Evolutionary conservation across 2,113 vertebrate genomes (phyloP).

Genomic region (Numenius arquata): DNA sequence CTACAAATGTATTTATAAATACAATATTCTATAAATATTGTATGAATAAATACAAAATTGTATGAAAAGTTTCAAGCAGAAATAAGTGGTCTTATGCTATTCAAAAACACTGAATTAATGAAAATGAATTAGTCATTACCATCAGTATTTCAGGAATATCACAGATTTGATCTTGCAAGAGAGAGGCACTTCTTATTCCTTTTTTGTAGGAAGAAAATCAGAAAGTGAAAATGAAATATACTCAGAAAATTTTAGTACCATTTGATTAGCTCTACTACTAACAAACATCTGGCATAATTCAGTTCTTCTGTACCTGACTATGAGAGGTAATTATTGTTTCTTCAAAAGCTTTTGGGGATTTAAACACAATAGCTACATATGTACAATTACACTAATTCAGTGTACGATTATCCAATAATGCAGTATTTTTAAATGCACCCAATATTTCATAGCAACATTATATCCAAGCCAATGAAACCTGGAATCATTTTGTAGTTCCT

Average conservation of each 20-base stretch:
- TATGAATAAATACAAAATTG: neutral
- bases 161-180: neutral
- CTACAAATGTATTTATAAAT: neutral
- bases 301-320: neutral
- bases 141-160: conserved; percentile 54
- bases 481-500: neutral
- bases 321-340: neutral
- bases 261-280: neutral
- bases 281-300: neutral
- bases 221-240: neutral
- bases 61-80: neutral
- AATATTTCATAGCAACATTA: neutral
- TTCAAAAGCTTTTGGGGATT: neutral
- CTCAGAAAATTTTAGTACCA: neutral
- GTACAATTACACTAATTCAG: neutral
- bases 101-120: neutral
- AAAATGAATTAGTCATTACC: neutral
- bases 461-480: neutral
- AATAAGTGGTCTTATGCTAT: neutral
- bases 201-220: neutral
- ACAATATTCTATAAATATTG: neutral
- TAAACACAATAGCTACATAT: neutral
- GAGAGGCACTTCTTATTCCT: neutral
- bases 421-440: neutral
- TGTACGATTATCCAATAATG: neutral